Evolutionary conservation across 2,797 vertebrate species (phyloP).

Genomic region (Lagorchestes hirsutus): DNA sequence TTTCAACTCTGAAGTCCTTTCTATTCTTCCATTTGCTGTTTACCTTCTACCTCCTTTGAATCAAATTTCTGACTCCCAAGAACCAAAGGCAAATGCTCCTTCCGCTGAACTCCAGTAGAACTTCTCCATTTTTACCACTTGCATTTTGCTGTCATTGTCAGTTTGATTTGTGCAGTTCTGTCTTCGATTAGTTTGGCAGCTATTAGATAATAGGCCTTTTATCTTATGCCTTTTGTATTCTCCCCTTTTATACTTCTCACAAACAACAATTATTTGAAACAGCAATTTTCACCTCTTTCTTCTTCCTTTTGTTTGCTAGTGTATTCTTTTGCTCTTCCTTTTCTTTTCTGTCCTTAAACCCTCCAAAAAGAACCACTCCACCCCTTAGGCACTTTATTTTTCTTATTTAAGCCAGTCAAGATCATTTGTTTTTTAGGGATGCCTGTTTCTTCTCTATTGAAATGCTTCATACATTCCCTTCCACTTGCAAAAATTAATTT

Average conservation of each 20-base stretch:
- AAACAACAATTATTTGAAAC: not conserved
- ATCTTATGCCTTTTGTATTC: constrained; percentile 17
- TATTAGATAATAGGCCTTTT: not conserved
- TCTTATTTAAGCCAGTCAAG: not conserved
- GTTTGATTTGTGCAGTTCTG: not conserved
- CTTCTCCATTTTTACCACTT: constrained; percentile 28
- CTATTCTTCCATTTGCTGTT: too few relatives aligned
- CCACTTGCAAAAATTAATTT: not conserved
- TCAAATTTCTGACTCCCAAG: constrained; percentile 14
- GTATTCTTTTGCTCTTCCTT: not conserved
- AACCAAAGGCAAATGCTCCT: constrained; percentile 20
- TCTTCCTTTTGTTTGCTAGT: too few relatives aligned
- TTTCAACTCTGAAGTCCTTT: not conserved
- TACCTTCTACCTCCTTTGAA: not conserved
- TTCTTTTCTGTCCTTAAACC: not conserved
- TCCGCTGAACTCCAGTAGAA: constrained; percentile 1
- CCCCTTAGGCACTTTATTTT: not conserved
- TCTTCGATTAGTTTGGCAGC: not conserved
- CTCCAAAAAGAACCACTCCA: not conserved
- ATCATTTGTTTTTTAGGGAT: not conserved
- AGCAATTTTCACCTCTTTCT: too few relatives aligned
- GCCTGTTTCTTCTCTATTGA: not conserved
- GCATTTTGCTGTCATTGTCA: not conserved
- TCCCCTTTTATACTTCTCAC: not conserved
- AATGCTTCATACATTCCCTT: not conserved